phyloP scores from a whole-genome alignment of 92 coral and sea anemone genomes.

The Bergia puertoricense region DNA sequence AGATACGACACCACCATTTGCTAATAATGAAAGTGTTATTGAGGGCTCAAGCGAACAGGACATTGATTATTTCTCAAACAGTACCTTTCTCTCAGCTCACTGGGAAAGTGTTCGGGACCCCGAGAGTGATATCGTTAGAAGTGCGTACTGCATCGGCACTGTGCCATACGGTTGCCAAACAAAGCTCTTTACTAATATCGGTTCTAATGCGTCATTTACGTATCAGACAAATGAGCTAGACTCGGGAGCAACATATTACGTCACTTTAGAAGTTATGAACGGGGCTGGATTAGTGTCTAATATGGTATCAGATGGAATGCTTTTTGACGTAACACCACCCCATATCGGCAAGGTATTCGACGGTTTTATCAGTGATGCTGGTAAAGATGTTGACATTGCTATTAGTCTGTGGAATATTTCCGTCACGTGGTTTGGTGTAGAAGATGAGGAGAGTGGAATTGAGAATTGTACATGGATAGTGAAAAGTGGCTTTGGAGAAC shows the following conservation, averaged over 20 bases:
- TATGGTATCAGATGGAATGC: conserved; percentile 82
- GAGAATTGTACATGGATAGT: conserved; percentile 72
- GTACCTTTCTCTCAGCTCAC: conserved; percentile 62
- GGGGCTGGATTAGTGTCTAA: conserved; percentile 76
- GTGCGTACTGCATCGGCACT: conserved; percentile 82
- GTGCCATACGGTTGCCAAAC: conserved; percentile 86
- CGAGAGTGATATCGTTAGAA: conserved; percentile 72
- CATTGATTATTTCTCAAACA: conserved; percentile 62
- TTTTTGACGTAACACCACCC: conserved; percentile 82
- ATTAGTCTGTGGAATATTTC: conserved; percentile 75
- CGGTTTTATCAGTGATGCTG: conserved; percentile 61
- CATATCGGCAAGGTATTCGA: conserved; percentile 75
- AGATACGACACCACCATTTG: conserved; percentile 83
- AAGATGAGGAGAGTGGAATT: conserved; percentile 80
- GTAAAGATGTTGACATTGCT: conserved; percentile 66
- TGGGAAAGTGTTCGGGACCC: conserved; percentile 85
- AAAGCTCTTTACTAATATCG: conserved; percentile 54
- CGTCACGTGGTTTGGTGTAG: conserved; percentile 87
- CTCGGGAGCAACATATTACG: conserved; percentile 67
- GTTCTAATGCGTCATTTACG: conserved; percentile 57
- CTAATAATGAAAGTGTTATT: conserved; percentile 59
- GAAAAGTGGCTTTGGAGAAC: conserved; percentile 45
- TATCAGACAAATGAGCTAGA: conserved; percentile 62
- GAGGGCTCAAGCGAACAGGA: conserved; percentile 78
- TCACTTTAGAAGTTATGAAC: conserved; percentile 72